phyloP scores from a whole-genome alignment of 2,888 invertebrate species.

The Noctua comes region DNA sequence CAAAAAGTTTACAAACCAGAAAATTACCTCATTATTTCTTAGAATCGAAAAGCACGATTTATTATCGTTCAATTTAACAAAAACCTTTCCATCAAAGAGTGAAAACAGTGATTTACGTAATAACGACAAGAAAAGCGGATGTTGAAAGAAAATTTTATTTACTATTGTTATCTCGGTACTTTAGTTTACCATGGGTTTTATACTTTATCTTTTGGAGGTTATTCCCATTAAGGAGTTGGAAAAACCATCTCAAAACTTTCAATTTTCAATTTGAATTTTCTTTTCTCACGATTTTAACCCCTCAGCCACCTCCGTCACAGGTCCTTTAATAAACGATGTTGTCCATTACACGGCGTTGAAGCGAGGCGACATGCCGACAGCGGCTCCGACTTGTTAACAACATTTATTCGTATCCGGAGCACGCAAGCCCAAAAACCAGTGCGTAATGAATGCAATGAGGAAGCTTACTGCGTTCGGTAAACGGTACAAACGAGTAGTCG shows the following conservation, averaged over 20 bases:
- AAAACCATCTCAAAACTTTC: background rate
- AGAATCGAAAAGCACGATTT: constrained; percentile 39
- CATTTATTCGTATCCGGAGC: constrained; percentile 68
- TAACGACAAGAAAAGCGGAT: constrained; percentile 52
- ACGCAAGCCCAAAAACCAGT: constrained; percentile 80
- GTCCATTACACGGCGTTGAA: constrained; percentile 50
- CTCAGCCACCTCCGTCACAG: constrained; percentile 1
- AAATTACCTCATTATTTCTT: constrained; percentile 17
- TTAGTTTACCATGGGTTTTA: constrained; percentile 23
- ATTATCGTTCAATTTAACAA: constrained; percentile 27
- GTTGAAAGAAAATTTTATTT: constrained; percentile 47
- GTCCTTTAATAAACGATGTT: constrained; percentile 46
- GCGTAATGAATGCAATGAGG: constrained; percentile 85
- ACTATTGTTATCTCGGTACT: constrained; percentile 45
- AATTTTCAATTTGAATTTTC: background rate
- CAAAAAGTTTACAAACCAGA: constrained; percentile 35
- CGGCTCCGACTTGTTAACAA: constrained; percentile 56
- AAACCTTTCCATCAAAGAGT: constrained; percentile 12
- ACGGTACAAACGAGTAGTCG: constrained; percentile 87
- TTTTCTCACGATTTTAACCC: constrained; percentile 28
- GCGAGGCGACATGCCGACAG: constrained; percentile 38
- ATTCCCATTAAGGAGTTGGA: background rate
- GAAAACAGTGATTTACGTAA: constrained; percentile 47
- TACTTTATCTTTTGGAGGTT: background rate
- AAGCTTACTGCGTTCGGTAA: constrained; percentile 81